Evolutionary conservation across 2,888 invertebrate species (phyloP), one percentile per base, ranked within the genome.

Genomic region (Venusia cambrica): DNA sequence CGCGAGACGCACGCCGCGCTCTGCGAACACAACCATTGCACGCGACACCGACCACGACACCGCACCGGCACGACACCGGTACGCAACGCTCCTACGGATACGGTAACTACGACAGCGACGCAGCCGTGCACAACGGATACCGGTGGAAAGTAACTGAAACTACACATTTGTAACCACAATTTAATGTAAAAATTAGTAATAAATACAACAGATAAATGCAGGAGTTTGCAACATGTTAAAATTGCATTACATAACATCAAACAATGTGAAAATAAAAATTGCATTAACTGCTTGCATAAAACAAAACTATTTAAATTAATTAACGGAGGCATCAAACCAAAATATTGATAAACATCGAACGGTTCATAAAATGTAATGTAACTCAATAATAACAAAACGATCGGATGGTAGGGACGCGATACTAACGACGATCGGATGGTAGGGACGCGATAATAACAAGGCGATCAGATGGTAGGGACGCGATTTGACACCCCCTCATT

Each of bases 161-260:
- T 84, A 85, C 87, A 85, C 73, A 74, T 83, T 66, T 84, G 88
- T 90, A 91, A 90, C 90, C 90, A 90, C 90, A 90, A 90, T 90
- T 88, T 90, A 90, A 90, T 90, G 89, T 90, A 90, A 90, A 90
- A 90, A 90, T 90, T 90, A 90, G 90, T 90, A 90, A 90, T 87
- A 90, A 90, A 89, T 89, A 88, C 88, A 88, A 88, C 87, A 88
- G 87, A 89, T 90, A 90, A 90, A 90, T 90, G 90, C 90, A 89
- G 88, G 88, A 88, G 84, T 88, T 89, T 88, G 88, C 88, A 88
- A 85, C 78, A 79, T 84, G 85, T 80, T 78, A 84, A 80, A 80
- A 83, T 85, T 87, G 88, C 88, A 87, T 84, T 87, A 87, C 80
- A 87, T 88, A 87, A 87, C 87, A 87, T 87, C 84, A 81, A 85